phyloP scores from a whole-genome alignment of 2,888 invertebrate species.

The Zaprionus obscuricornis region DNA sequence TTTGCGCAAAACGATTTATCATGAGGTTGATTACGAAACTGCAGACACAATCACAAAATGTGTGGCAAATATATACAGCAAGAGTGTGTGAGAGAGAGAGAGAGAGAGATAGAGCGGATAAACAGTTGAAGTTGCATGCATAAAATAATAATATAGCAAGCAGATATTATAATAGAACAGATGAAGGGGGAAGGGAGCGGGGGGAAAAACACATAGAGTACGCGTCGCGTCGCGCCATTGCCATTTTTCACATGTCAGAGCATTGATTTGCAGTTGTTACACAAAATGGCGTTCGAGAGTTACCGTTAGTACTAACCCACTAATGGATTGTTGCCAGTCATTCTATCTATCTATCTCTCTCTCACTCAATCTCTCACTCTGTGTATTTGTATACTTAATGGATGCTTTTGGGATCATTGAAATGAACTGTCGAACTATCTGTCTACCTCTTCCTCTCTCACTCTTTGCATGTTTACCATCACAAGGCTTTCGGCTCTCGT shows the following conservation, averaged over 20 bases:
- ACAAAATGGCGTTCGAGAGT: constrained; percentile 63
- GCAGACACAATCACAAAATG: constrained; percentile 63
- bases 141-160: constrained; percentile 75
- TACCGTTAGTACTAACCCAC: constrained; percentile 63
- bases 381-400: constrained; percentile 26
- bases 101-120: constrained; percentile 1
- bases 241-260: constrained; percentile 75
- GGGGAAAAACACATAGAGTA: neutral
- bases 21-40: constrained; percentile 80
- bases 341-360: constrained; percentile 3
- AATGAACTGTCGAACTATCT: constrained; percentile 11
- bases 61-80: constrained; percentile 11
- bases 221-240: constrained; percentile 47
- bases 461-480: neutral
- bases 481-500: neutral
- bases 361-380: neutral
- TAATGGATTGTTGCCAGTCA: constrained; percentile 67
- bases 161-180: constrained; percentile 71
- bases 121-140: constrained; percentile 66
- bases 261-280: constrained; percentile 77
- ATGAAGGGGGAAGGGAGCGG: neutral
- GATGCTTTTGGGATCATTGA: constrained; percentile 39
- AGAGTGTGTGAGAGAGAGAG: constrained; percentile 20
- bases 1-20: constrained; percentile 79
- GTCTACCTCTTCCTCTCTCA: too few relatives aligned